Conservation (phyloP, 2,113 vertebrate species). For the Eonycteris spelaea region DNA sequence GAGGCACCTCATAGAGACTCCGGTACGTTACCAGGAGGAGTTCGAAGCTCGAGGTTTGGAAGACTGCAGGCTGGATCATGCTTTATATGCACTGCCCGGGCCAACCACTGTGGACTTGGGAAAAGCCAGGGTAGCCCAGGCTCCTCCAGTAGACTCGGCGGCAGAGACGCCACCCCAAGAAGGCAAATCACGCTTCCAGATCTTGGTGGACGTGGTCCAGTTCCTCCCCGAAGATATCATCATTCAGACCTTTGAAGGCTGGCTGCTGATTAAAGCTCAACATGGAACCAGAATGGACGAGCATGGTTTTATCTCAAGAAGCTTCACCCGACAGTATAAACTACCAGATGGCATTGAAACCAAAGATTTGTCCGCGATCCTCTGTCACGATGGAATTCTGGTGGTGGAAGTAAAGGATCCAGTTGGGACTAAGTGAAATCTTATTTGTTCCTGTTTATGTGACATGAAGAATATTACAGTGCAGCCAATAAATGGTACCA, state of each 20-base stretch:
- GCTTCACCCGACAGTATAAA: constrained; percentile 87
- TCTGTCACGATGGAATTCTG: constrained; percentile 89
- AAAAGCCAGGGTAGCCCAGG: neutral
- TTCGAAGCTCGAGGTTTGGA: constrained; percentile 80
- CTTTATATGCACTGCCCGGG: constrained; percentile 85
- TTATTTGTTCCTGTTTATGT: constrained; percentile 16
- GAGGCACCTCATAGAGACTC: constrained; percentile 86
- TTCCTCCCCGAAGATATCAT: constrained; percentile 90
- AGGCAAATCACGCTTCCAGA: constrained; percentile 75
- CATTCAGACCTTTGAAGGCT: constrained; percentile 90
- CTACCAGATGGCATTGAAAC: constrained; percentile 82
- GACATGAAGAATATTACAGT: neutral
- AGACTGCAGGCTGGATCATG: constrained; percentile 82
- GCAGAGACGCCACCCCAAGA: neutral
- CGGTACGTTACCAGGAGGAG: constrained; percentile 81
- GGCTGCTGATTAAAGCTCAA: constrained; percentile 88
- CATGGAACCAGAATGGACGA: constrained; percentile 87
- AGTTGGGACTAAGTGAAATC: constrained; percentile 50
- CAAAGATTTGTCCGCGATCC: constrained; percentile 82
- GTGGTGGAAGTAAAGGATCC: constrained; percentile 85
- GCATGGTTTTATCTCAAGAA: constrained; percentile 86
- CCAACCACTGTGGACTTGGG: constrained; percentile 69
- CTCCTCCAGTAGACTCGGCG: accelerated
- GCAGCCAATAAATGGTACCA: neutral
- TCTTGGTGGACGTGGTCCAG: constrained; percentile 88